Base-by-base conservation (phyloP, 2,888 invertebrate genomes). In the Ferrisia virgata region DNA sequence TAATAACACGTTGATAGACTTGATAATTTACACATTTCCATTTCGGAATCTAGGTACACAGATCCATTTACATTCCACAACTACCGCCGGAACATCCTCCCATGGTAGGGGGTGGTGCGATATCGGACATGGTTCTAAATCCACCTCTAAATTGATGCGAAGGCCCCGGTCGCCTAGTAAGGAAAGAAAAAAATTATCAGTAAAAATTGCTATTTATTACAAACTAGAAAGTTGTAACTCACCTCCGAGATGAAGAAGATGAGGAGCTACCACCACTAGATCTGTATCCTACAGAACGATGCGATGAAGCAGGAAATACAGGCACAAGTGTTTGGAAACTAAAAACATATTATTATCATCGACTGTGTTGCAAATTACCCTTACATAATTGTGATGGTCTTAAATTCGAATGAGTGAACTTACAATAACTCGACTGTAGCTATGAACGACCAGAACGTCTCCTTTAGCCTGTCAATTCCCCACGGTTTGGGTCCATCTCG, bases 81-180 rank as follows among this genome's bases (percentile, higher is more conserved):
- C 72, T 76, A 11, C 72, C 72, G 3, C 72, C 72, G 4, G 81
- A 81, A 58, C 81, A 81, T 28, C 81, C 81, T 33, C 81, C 81
- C 15, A 64, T 28, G 2, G 58, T 25, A 2, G 81, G 81, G 2
- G 81, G 81, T n/a, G 81, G 81, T 9, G 28, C 28, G 13, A 81
- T 81, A 36, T 81, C 81, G 18, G 81, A 81, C 58, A 81, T 81
- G 6, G 81, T 81, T 81, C 81, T 53, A 22, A 81, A 81, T 58
- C 81, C 53, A 31, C 80, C 81, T 36, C 72, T 36, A 8, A 53
- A n/a, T 18, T 53, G 28, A 58, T 31, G 31, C 15, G 81, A 80
- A 0, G 47, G 5, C 15, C 58, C 58, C n/a, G 31, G 47, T 33
- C 53, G 18, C n/a, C 81, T 81, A 22, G 18, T 72, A 33, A 31